Evolutionary conservation across 2,888 invertebrate genomes (phyloP), one percentile per base, ranked within the genome.

Genomic region (Zootermopsis nevadensis): DNA sequence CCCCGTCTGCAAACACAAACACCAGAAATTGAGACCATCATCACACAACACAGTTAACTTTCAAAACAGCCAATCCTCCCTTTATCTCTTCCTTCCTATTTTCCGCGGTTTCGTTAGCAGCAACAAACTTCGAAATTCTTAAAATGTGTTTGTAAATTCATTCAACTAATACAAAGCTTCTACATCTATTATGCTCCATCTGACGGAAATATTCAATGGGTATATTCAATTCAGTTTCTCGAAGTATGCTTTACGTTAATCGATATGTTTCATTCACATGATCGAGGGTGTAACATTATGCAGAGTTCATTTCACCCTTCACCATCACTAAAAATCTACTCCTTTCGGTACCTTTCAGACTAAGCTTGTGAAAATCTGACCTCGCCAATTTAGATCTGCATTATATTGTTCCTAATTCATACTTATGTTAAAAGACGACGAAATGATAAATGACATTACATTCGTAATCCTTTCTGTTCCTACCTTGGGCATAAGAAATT

Each of bases 1-100:
- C 89, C 96, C 96, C 88, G 95, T 94, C 97, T 97, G 94, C n/a
- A 66, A 79, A 66, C 79, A 79, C 79, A 79, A 79, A 79, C 79
- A 79, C 79, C 60, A 79, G 42, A 19, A 22, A n/a, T 24, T 48
- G 10, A 48, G 48, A 77, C 77, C 53, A 77, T 53, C 77, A 53
- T 77, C 15, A 48, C 48, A 48, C 15, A 15, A 48, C 48, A 48
- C 48, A 48, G 19, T 3, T 6, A 48, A 48, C 19, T 48, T 48
- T 19, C 15, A 19, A 48, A 8, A 42, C 8, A 42, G 38, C 12
- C 1, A 4, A 60, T n/a, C n/a, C 7, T 60, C 27, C 60, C n/a
- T n/a, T 4, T 60, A 19, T 10, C 38, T 53, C 60, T 69, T 19
- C 31, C 19, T 69, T 69, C 15, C 31, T 48, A 38, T 77, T 77